Evolutionary conservation across 2,888 invertebrate genomes (phyloP).

Genomic region (Pterostichus madidus): DNA sequence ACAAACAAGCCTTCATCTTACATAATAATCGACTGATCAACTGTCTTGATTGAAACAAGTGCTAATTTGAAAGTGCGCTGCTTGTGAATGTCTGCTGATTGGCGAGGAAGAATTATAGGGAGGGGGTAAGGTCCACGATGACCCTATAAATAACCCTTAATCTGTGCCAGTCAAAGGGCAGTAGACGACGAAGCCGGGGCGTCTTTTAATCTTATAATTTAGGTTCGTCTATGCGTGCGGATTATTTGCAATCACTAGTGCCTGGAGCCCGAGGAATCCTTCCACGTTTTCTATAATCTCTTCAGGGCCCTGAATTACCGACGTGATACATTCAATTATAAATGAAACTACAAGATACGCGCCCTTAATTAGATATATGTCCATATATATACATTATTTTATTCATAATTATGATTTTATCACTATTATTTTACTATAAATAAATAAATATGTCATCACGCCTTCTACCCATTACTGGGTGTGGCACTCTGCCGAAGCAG

Average conservation of each 20-base stretch:
- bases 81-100: slow-evolving; percentile 39
- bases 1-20: slow-evolving; percentile 7
- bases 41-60: slow-evolving; percentile 7
- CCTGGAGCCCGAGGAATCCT: slow-evolving; percentile 11
- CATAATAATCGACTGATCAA: slow-evolving; percentile 28
- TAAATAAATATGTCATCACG: too few species aligned
- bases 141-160: slow-evolving; percentile 75
- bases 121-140: slow-evolving; percentile 69
- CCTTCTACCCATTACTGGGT: too few species aligned
- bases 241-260: slow-evolving; percentile 60
- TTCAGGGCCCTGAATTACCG: slow-evolving; percentile 14
- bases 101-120: slow-evolving; percentile 1
- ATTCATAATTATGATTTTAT: too few species aligned
- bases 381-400: too few species aligned
- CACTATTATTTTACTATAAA: too few species aligned
- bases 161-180: slow-evolving; percentile 74
- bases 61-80: slow-evolving; percentile 20
- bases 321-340: slow-evolving; percentile 49
- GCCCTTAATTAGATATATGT: background rate
- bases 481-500: too few species aligned
- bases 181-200: slow-evolving; percentile 68
- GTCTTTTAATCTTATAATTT: slow-evolving; percentile 74
- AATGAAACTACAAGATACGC: slow-evolving; percentile 47
- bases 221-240: slow-evolving; percentile 48
- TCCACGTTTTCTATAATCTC: slow-evolving; percentile 56